These are phyloP conservation scores for Hirudo medicinalis DNA, from an alignment of 1,140 invertebrate species.

Conservation along the genomic window DNA sequence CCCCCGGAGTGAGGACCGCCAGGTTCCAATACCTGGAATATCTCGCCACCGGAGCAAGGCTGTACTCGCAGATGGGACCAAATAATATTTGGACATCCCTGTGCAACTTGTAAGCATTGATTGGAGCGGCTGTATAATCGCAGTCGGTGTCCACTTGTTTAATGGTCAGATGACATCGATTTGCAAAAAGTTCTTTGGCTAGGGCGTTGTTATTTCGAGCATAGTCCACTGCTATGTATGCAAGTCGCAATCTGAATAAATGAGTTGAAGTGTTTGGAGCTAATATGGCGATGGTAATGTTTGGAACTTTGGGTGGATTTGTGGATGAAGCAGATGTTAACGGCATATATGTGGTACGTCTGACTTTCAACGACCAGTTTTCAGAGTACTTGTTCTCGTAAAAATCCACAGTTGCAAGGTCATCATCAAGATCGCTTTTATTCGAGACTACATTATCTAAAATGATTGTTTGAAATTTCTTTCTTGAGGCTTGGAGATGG, in stretches of 20 bases:
- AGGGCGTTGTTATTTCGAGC: background rate
- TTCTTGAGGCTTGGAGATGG: too few species aligned
- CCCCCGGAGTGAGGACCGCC: slow-evolving; percentile 73
- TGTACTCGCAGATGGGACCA: slow-evolving; percentile 81
- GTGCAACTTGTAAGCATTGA: slow-evolving; percentile 30
- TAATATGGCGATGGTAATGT: background rate
- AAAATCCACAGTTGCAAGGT: too few species aligned
- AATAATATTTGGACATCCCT: slow-evolving; percentile 59
- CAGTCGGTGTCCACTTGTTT: slow-evolving; percentile 57
- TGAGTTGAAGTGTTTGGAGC: slow-evolving; percentile 9
- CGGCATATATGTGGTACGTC: too few species aligned
- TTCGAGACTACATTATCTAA: too few species aligned
- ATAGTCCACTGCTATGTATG: slow-evolving; percentile 4
- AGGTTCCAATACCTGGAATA: slow-evolving; percentile 73
- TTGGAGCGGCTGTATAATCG: slow-evolving; percentile 55
- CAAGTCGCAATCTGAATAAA: background rate
- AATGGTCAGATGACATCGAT: slow-evolving; percentile 6
- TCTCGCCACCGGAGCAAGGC: slow-evolving; percentile 72
- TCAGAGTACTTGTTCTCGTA: too few species aligned
- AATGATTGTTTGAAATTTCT: too few species aligned
- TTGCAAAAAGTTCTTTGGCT: background rate
- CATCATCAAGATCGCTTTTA: too few species aligned
- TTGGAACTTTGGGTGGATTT: too few species aligned
- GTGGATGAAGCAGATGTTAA: too few species aligned
- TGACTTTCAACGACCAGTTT: too few species aligned